phyloP scores from a whole-genome alignment of 2,797 vertebrate genomes.

The Neopelma chrysocephalum region DNA sequence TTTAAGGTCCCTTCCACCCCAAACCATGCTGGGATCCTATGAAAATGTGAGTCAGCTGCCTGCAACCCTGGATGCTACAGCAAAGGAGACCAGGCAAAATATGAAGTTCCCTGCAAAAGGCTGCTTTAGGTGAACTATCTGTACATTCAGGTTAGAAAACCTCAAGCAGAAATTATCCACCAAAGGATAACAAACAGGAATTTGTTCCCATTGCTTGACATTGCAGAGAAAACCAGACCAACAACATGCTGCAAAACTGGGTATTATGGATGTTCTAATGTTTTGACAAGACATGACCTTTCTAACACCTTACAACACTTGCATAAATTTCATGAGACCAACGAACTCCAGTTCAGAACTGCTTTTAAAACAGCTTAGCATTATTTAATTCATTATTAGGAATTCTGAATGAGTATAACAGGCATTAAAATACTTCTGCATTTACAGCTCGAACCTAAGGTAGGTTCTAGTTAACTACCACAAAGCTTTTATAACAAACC shows the following conservation, averaged over 20 bases:
- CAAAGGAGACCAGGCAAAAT: neutral
- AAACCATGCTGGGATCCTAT: neutral
- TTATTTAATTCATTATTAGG: neutral
- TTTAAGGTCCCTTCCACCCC: neutral
- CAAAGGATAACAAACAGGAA: neutral
- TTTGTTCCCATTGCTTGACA: neutral
- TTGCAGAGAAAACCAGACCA: neutral
- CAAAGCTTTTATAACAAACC: neutral
- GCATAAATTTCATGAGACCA: neutral
- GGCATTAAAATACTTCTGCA: neutral
- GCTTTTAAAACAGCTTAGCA: neutral
- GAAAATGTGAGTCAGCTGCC: neutral
- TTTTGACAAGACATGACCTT: neutral
- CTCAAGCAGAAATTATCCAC: neutral
- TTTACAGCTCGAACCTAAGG: neutral
- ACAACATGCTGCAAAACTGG: neutral
- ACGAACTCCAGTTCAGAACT: neutral
- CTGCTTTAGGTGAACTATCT: neutral
- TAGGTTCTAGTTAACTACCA: neutral
- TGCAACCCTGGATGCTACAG: neutral
- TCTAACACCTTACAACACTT: neutral
- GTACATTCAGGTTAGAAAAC: neutral
- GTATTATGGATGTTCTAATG: neutral
- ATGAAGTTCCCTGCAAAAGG: fast-evolving
- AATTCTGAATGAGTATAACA: fast-evolving